A percentile compares a stretch with the other conserved stretches of the same genome.
phyloP scores from a whole-genome alignment of 2,888 invertebrate genomes.

The Drosophila fungiperda region DNA sequence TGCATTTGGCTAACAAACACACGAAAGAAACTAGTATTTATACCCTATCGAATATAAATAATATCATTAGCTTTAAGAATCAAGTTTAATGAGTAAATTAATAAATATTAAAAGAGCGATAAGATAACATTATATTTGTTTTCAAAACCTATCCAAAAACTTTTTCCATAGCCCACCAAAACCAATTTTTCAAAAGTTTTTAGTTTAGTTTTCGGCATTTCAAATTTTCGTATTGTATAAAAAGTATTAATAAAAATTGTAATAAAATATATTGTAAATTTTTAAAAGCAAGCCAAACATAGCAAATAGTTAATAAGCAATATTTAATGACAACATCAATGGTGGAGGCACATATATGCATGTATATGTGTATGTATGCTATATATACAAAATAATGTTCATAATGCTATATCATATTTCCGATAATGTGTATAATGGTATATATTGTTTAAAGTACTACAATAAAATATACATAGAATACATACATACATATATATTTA shows the following conservation, averaged over 20 bases:
- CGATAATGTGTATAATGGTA: constrained; percentile 28
- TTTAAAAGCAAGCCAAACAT: constrained; percentile 52
- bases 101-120: neutral
- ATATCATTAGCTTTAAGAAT: neutral
- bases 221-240: neutral
- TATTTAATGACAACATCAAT: constrained; percentile 48
- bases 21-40: neutral
- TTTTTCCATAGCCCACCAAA: neutral
- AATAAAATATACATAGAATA: constrained; percentile 39
- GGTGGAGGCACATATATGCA: constrained; percentile 28
- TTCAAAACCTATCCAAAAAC: neutral
- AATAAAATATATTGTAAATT: constrained; percentile 10
- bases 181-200: neutral
- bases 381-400: constrained; percentile 45
- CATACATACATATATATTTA: constrained; percentile 28
- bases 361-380: constrained; percentile 11
- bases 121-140: neutral
- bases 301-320: constrained; percentile 52
- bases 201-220: neutral
- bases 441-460: constrained; percentile 35
- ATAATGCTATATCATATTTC: constrained; percentile 52
- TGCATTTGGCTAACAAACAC: constrained; percentile 4
- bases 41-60: neutral
- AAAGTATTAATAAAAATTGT: constrained; percentile 12
- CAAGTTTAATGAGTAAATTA: neutral